Conservation (phyloP, 2,113 vertebrate genomes). For the Callithrix jacchus region DNA sequence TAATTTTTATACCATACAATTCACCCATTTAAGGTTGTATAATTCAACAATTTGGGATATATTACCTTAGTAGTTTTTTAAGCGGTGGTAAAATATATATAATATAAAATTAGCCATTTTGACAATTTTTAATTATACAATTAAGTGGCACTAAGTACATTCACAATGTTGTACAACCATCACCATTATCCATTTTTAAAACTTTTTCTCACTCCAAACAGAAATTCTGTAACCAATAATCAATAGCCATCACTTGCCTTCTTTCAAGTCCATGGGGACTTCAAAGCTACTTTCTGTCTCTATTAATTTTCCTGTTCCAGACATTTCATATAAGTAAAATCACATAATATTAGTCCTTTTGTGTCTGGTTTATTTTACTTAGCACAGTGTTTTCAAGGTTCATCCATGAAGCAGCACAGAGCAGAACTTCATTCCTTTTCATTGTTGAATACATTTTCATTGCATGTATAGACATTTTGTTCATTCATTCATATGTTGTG, state of each 20-base stretch:
- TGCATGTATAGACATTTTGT: not conserved
- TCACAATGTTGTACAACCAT: not conserved
- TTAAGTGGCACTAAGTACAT: not conserved
- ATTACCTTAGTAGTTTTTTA: not conserved
- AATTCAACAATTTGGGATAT: not conserved
- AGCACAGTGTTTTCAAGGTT: not conserved
- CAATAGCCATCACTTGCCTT: not conserved
- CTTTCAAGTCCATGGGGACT: not conserved
- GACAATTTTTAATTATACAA: not conserved
- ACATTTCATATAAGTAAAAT: not conserved
- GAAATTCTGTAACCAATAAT: not conserved
- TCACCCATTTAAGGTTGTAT: not conserved
- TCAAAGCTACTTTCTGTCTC: not conserved
- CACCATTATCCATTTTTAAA: not conserved
- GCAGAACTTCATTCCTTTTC: not conserved
- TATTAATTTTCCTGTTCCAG: not conserved
- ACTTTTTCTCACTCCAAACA: not conserved
- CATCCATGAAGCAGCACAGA: not conserved
- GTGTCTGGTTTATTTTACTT: not conserved
- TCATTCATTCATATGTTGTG: not conserved
- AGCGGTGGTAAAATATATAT: not conserved
- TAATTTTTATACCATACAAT: not conserved
- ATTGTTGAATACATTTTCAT: not conserved
- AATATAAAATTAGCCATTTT: not conserved
- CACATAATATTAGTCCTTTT: not conserved